Evolutionary conservation across 2,797 vertebrate species (phyloP).

Genomic region (Chaetophractus vellerosus): DNA sequence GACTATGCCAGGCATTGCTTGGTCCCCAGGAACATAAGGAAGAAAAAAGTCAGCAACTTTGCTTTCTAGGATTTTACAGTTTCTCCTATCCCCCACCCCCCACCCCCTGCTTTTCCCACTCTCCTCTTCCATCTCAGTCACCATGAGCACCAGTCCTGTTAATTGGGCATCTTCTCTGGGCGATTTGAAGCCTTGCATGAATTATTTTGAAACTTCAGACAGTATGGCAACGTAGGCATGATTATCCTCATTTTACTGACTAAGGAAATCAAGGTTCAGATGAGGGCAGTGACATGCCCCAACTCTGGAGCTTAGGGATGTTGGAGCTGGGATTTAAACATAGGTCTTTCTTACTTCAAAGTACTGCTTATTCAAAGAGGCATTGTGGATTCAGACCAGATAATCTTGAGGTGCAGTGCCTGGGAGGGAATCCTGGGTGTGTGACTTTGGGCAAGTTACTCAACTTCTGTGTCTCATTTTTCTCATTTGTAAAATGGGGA

Average conservation of each 20-base stretch:
- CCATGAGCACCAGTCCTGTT: background rate
- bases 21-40: background rate
- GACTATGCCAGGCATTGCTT: background rate
- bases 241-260: background rate
- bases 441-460: background rate
- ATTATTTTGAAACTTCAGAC: slow-evolving; percentile 15
- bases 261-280: background rate
- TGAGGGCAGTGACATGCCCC: background rate
- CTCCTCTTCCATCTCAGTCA: background rate
- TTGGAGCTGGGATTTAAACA: background rate
- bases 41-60: background rate
- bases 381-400: background rate
- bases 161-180: background rate
- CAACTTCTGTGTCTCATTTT: background rate
- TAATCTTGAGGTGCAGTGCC: too few relatives aligned
- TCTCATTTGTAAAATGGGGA: background rate
- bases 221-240: background rate
- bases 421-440: background rate
- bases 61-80: background rate
- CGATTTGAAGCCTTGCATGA: background rate
- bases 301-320: too few relatives aligned
- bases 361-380: background rate
- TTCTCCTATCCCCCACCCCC: too few relatives aligned
- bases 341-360: background rate
- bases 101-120: background rate